phyloP scores from a whole-genome alignment of 2,888 invertebrate species.

The Phragmatobia fuliginosa region DNA sequence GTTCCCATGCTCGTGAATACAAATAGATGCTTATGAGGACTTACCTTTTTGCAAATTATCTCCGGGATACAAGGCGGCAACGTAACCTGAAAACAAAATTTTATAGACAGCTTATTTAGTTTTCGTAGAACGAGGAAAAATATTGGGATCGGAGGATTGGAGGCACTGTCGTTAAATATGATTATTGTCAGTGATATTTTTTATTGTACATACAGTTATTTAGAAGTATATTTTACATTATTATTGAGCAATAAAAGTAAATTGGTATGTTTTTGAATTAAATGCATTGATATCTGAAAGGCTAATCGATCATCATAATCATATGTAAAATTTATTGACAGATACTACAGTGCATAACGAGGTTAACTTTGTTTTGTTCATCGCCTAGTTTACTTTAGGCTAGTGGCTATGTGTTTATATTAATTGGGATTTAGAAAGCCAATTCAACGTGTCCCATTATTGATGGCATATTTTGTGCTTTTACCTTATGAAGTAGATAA shows the following conservation, averaged over 20 bases:
- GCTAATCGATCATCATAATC: background rate
- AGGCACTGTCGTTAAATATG: constrained; percentile 49
- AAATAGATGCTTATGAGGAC: constrained; percentile 72
- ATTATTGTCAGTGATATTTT: constrained; percentile 52
- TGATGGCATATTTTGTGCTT: no score
- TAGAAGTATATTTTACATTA: constrained; percentile 40
- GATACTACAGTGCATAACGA: background rate
- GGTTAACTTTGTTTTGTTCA: no score
- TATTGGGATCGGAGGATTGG: constrained; percentile 53
- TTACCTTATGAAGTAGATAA: no score
- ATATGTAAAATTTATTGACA: background rate
- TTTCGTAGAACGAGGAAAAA: constrained; percentile 48
- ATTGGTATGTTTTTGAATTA: background rate
- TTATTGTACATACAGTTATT: constrained; percentile 25
- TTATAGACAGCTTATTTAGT: constrained; percentile 67
- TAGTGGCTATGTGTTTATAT: no score
- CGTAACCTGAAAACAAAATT: constrained; percentile 79
- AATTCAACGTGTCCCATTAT: no score
- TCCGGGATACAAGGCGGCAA: constrained; percentile 71
- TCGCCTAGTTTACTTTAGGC: no score
- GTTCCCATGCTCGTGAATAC: constrained; percentile 71
- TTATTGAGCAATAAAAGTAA: constrained; percentile 41
- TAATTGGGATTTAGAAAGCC: no score
- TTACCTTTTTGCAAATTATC: constrained; percentile 83
- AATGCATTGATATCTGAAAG: background rate